Evolutionary conservation across 2,113 vertebrate genomes (phyloP), one percentile per base, ranked within the genome.

Genomic region (Nothocercus julius): DNA sequence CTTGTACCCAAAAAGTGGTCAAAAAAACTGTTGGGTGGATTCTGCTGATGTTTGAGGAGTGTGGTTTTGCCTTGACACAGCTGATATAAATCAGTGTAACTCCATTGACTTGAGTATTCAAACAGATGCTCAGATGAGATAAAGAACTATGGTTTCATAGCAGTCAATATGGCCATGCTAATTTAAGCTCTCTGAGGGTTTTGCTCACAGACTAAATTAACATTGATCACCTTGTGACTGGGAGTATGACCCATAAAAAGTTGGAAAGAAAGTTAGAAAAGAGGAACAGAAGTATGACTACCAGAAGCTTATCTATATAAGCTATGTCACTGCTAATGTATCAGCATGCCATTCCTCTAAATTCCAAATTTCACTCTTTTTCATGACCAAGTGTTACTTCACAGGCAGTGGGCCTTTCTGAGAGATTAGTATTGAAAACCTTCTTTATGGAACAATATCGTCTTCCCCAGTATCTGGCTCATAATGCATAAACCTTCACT

Each of bases 401-500:
- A 3, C 12, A 32, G 51, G 0, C 42, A 21, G 2, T 24, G n/a
- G 0, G 1, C 2, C 27, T 70, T 75, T 47, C 3, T 58, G 69
- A 38, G 16, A 56, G 4, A 45, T 53, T 34, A 32, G 3, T 82
- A 11, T 8, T 61, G 32, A 78, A 12, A 62, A 62, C 13, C 6
- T 8, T n/a, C 36, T 32, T 61, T 18, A 6, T 49, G 34, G 61
- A 78, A 7, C 4, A 44, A n/a, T 5, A 45, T 25, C 12, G 7
- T 15, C 1, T 79, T 79, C 18, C 13, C 7, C 82, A 14, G 25
- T 15, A 53, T 47, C 9, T 42, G 36, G 3, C 9, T 62, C 6
- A 11, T 17, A 67, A 70, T 62, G 7, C 8, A 47, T 15, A 79
- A 82, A 53, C 4, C 13, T 5, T 56, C 69, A 19, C 3, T 47